These are phyloP conservation scores for Hydrocynus forskahlii DNA, from an alignment of 2,797 vertebrate species.

Conservation along the genomic window DNA sequence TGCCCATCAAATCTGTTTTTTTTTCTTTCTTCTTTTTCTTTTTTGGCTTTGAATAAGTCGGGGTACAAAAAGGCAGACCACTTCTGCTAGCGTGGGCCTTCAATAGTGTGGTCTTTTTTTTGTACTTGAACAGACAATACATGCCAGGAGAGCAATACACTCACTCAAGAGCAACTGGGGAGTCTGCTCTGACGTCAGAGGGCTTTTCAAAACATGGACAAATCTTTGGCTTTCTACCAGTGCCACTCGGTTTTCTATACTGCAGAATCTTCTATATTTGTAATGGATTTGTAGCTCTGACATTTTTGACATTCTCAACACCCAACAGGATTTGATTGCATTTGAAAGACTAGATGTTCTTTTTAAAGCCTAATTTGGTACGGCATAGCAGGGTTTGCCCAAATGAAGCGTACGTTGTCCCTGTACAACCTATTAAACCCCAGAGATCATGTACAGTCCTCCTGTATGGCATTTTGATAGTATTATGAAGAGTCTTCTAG, in stretches of 20 bases:
- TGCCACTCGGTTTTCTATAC: conserved; percentile 56
- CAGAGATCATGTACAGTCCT: neutral
- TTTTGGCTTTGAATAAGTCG: conserved; percentile 1
- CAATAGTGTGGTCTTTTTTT: conserved; percentile 1
- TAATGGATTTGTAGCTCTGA: conserved; percentile 61
- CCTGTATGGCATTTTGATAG: conserved; percentile 25
- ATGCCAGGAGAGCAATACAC: conserved; percentile 53
- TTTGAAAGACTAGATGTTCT: conserved; percentile 22
- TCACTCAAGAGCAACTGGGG: conserved; percentile 28
- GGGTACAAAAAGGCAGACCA: conserved; percentile 14
- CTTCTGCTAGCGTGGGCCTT: conserved; percentile 5
- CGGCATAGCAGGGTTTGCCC: conserved; percentile 21
- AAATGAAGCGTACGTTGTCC: conserved; percentile 13
- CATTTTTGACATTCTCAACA: conserved; percentile 55
- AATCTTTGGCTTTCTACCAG: conserved; percentile 52
- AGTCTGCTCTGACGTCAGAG: conserved; percentile 67
- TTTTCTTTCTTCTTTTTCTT: neutral
- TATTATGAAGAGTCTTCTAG: neutral
- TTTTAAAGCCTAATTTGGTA: conserved; percentile 18
- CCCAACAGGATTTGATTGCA: conserved; percentile 41
- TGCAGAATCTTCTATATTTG: conserved; percentile 60
- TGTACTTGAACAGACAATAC: conserved; percentile 31
- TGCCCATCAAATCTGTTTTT: neutral
- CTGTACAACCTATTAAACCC: neutral
- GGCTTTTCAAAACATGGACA: conserved; percentile 47